Percentiles rank a stretch among this genome's conserved stretches.
Evolutionary conservation across 2,113 vertebrate species (phyloP).

Genomic region (Ptilorrhoa leucosticta): DNA sequence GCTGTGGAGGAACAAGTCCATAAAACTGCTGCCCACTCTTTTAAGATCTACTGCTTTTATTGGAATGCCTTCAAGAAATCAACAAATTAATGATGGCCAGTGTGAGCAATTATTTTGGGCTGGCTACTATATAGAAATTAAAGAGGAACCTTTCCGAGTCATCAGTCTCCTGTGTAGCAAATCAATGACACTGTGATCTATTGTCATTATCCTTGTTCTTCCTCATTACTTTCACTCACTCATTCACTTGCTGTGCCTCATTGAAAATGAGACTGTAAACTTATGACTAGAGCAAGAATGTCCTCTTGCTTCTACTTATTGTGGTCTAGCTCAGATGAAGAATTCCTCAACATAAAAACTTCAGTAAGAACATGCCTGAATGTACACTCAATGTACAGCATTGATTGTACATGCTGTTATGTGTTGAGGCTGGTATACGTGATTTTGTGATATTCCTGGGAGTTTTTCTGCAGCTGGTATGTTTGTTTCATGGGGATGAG

Average conservation of each 20-base stretch:
- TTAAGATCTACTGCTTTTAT: slow-evolving; percentile 6
- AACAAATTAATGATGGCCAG: background rate
- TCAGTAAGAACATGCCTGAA: background rate
- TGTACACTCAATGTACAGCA: background rate
- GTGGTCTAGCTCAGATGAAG: background rate
- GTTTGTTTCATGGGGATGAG: background rate
- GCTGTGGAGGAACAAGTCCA: background rate
- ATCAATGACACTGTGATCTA: slow-evolving; percentile 30
- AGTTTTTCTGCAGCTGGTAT: background rate
- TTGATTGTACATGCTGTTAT: background rate
- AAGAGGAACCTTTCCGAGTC: slow-evolving; percentile 5
- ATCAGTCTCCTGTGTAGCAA: slow-evolving; percentile 1
- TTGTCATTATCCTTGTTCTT: slow-evolving; percentile 32
- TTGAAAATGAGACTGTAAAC: slow-evolving; percentile 28
- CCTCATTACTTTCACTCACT: slow-evolving; percentile 4
- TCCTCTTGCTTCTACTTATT: background rate
- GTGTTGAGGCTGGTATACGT: background rate
- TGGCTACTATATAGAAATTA: slow-evolving; percentile 7
- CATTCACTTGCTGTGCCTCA: background rate
- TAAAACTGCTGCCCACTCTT: background rate
- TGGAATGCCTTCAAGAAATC: slow-evolving; percentile 3
- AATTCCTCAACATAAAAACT: background rate
- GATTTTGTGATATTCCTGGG: background rate
- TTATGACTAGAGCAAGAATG: background rate
- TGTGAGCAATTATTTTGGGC: slow-evolving; percentile 9